Conservation (phyloP, 2,888 invertebrate genomes). For the Teleogryllus oceanicus region DNA sequence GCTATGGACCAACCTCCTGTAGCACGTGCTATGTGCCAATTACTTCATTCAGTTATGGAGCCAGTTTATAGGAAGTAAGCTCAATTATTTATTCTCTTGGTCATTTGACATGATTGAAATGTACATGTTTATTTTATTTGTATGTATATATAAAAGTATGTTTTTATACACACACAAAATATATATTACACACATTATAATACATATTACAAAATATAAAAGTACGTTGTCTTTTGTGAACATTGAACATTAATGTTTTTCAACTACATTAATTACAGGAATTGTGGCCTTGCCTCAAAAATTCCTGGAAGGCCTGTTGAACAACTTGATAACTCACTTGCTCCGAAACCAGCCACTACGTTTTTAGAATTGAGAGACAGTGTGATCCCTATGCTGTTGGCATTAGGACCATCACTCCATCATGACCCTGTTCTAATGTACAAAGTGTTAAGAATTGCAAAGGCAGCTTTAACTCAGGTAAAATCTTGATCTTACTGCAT, state of each 20-base stretch:
- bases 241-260: neutral
- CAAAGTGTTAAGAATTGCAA: constrained; percentile 65
- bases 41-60: constrained; percentile 81
- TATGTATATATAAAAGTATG: too few species aligned
- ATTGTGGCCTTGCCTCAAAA: constrained; percentile 69
- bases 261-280: constrained; percentile 50
- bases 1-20: constrained; percentile 75
- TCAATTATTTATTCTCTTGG: too few species aligned
- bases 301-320: constrained; percentile 59
- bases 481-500: neutral
- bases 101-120: too few species aligned
- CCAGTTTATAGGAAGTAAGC: constrained; percentile 76
- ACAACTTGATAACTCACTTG: constrained; percentile 54
- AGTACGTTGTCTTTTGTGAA: neutral
- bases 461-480: constrained; percentile 50
- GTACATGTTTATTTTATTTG: too few species aligned
- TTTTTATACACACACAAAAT: too few species aligned
- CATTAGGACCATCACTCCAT: constrained; percentile 83
- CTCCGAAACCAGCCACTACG: constrained; percentile 64
- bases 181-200: too few species aligned
- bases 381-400: constrained; percentile 80
- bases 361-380: constrained; percentile 69
- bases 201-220: too few species aligned
- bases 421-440: constrained; percentile 86
- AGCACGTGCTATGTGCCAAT: constrained; percentile 70